A percentile compares a stretch with the other conserved stretches of the same genome.
These are phyloP conservation scores for Chrysotoxum bicinctum DNA, from an alignment of 2,888 invertebrate genomes.

Conservation along the genomic window DNA sequence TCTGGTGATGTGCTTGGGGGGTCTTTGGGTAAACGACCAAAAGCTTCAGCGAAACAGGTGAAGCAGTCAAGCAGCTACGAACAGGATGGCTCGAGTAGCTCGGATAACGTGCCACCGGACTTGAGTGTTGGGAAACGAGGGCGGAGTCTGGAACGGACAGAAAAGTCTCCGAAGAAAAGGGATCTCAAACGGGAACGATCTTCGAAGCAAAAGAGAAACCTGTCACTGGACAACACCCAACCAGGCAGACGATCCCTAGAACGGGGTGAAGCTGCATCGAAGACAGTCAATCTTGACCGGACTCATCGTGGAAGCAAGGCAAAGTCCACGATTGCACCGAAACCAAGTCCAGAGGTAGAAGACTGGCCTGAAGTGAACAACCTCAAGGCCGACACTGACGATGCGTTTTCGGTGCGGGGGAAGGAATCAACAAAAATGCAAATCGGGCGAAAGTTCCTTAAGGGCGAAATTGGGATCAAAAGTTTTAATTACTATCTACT, in stretches of 20 bases:
- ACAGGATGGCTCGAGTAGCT: constrained; percentile 77
- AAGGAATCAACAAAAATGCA: constrained; percentile 78
- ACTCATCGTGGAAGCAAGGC: constrained; percentile 45
- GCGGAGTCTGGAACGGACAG: constrained; percentile 78
- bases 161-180: constrained; percentile 75
- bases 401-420: constrained; percentile 63
- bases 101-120: constrained; percentile 75
- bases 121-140: constrained; percentile 76
- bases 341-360: constrained; percentile 57
- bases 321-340: constrained; percentile 49
- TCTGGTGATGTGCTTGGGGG: constrained; percentile 26
- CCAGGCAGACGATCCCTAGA: constrained; percentile 65
- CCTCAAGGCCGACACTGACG: constrained; percentile 70
- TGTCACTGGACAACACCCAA: constrained; percentile 77
- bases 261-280: constrained; percentile 61
- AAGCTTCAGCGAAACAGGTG: constrained; percentile 34
- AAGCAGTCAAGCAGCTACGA: constrained; percentile 68
- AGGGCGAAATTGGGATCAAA: constrained; percentile 81
- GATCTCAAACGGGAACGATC: constrained; percentile 77
- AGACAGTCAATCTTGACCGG: constrained; percentile 61
- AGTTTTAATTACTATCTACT: constrained; percentile 82
- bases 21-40: constrained; percentile 53
- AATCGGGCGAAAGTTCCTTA: constrained; percentile 80
- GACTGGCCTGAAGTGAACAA: constrained; percentile 72
- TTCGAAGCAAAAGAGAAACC: constrained; percentile 79